Evolutionary conservation across 2,797 vertebrate species (phyloP).

Genomic region (Rhinogobio ventralis): DNA sequence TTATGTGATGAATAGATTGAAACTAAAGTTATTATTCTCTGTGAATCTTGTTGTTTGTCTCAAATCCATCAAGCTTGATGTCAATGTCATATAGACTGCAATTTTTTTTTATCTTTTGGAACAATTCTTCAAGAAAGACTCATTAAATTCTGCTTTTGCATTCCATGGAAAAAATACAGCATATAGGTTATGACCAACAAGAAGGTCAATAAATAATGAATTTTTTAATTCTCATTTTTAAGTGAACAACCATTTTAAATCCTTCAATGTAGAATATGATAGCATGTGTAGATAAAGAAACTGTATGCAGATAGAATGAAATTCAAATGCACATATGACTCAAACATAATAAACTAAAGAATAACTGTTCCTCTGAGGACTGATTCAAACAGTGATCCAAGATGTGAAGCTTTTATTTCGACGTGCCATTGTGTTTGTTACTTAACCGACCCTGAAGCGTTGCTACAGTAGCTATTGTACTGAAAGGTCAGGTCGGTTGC

Average conservation of each 20-base stretch:
- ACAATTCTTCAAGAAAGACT: neutral
- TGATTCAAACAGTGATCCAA: neutral
- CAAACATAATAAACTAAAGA: neutral
- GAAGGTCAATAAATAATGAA: neutral
- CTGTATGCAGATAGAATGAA: neutral
- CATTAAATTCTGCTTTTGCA: neutral
- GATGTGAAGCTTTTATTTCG: neutral
- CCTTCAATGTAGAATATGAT: neutral
- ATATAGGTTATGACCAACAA: neutral
- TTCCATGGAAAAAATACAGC: neutral
- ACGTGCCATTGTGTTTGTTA: constrained; percentile 18
- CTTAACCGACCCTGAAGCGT: constrained; percentile 24
- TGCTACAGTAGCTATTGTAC: constrained; percentile 45
- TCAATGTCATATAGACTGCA: neutral
- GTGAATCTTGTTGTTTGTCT: neutral
- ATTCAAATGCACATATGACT: neutral
- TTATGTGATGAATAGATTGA: neutral
- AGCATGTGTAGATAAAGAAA: neutral
- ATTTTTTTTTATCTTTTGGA: neutral
- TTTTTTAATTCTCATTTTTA: neutral
- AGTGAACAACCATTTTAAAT: neutral
- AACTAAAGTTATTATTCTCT: neutral
- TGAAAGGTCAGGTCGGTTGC: constrained; percentile 41
- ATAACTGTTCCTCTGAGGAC: neutral
- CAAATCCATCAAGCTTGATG: neutral